These are phyloP conservation scores for Siderastrea siderea DNA, from an alignment of 92 coral and sea anemone species.

Conservation along the genomic window DNA sequence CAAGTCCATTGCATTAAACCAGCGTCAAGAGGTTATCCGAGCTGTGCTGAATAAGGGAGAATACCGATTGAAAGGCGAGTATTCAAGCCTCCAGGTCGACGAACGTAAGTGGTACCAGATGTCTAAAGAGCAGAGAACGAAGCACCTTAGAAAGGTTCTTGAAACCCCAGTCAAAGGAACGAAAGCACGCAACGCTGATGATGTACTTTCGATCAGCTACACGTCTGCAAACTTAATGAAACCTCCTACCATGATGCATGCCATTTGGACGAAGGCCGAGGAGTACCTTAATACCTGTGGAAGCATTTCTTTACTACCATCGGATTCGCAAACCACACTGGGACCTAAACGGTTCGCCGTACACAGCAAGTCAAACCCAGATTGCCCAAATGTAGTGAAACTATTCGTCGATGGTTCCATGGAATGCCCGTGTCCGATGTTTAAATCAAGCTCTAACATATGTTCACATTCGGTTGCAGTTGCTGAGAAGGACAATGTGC, in stretches of 20 bases:
- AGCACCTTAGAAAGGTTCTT: slow-evolving; percentile 40
- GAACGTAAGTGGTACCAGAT: slow-evolving; percentile 40
- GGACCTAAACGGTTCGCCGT: slow-evolving; percentile 40
- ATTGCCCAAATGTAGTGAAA: slow-evolving; percentile 56
- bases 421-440: slow-evolving; percentile 52
- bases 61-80: slow-evolving; percentile 31
- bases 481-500: slow-evolving; percentile 48
- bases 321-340: background rate
- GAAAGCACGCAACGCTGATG: background rate
- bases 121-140: slow-evolving; percentile 44
- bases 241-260: slow-evolving; percentile 45
- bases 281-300: slow-evolving; percentile 25
- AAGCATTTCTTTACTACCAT: slow-evolving; percentile 51
- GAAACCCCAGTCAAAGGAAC: slow-evolving; percentile 17
- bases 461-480: slow-evolving; percentile 61
- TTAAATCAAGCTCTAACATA: slow-evolving; percentile 47
- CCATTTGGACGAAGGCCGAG: slow-evolving; percentile 53
- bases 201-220: slow-evolving; percentile 27
- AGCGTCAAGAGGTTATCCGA: slow-evolving; percentile 49
- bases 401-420: slow-evolving; percentile 49
- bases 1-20: slow-evolving; percentile 45
- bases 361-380: slow-evolving; percentile 56
- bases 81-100: slow-evolving; percentile 16
- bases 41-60: slow-evolving; percentile 52
- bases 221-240: slow-evolving; percentile 8